A percentile compares a stretch with the other conserved stretches of the same genome.
Conservation (phyloP, 2,797 vertebrate species). For the Tiaroga cobitis region DNA sequence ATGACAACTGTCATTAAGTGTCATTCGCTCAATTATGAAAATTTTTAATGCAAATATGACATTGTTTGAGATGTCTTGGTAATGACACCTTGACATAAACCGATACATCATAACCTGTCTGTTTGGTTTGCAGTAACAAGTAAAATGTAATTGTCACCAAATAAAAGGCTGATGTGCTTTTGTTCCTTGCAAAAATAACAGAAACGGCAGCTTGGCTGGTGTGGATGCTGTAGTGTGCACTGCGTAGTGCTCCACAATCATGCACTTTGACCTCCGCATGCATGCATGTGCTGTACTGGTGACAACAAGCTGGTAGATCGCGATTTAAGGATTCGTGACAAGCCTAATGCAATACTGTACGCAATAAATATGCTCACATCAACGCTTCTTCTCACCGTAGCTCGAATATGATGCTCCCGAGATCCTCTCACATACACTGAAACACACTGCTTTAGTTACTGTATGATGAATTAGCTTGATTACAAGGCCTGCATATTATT, state of each 20-base stretch:
- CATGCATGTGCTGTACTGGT: neutral
- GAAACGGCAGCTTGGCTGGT: neutral
- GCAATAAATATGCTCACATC: neutral
- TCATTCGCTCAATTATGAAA: too few relatives aligned
- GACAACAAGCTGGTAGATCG: neutral
- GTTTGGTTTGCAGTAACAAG: too few relatives aligned
- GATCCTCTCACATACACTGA: neutral
- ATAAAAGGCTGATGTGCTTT: too few relatives aligned
- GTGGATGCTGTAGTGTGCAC: neutral
- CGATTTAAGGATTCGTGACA: neutral
- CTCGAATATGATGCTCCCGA: neutral
- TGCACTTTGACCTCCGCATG: neutral
- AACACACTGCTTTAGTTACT: neutral
- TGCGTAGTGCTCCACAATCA: neutral
- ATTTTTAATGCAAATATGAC: too few relatives aligned
- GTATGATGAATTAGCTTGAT: neutral
- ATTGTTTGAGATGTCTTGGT: too few relatives aligned
- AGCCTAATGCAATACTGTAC: too few relatives aligned
- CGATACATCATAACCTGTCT: too few relatives aligned
- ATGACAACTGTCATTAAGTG: too few relatives aligned
- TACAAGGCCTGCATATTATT: too few relatives aligned
- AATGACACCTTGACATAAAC: too few relatives aligned
- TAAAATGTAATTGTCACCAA: too few relatives aligned
- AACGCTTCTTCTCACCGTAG: neutral
- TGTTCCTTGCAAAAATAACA: too few relatives aligned